These are phyloP conservation scores for Lethenteron camtschaticum DNA, from an alignment of 2,113 vertebrate species.

Conservation along the genomic window DNA sequence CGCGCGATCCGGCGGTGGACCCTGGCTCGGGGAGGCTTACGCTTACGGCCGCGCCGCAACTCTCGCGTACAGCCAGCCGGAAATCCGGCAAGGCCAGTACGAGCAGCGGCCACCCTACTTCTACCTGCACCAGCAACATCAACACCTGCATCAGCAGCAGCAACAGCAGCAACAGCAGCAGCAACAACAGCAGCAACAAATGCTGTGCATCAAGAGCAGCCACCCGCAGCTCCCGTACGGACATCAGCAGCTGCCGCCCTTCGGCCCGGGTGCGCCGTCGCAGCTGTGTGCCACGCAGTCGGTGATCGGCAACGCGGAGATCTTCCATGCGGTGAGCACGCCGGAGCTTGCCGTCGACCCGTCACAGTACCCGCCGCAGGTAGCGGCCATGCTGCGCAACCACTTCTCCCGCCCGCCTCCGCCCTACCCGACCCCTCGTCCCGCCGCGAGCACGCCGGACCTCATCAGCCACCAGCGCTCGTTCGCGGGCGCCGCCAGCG, in stretches of 20 bases:
- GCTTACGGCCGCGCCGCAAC: slow-evolving; percentile 76
- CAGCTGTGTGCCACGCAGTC: too few species aligned
- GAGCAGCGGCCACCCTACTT: slow-evolving; percentile 20
- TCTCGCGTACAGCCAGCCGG: slow-evolving; percentile 87
- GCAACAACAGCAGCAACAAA: too few species aligned
- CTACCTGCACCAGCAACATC: slow-evolving; percentile 35
- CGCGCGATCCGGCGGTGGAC: too few species aligned
- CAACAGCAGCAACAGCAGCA: too few species aligned
- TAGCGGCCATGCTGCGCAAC: slow-evolving; percentile 19
- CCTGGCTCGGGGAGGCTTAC: slow-evolving; percentile 43
- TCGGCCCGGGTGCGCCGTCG: slow-evolving; percentile 36
- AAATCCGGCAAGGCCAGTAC: slow-evolving; percentile 61
- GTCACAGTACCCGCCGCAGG: neutral
- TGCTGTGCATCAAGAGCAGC: slow-evolving; percentile 27
- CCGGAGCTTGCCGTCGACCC: slow-evolving; percentile 28
- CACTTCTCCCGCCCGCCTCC: slow-evolving; percentile 82
- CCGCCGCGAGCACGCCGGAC: slow-evolving; percentile 88
- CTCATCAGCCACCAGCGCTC: slow-evolving; percentile 34
- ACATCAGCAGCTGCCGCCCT: slow-evolving; percentile 23
- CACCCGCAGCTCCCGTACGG: slow-evolving; percentile 52
- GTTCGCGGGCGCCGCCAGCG: too few species aligned
- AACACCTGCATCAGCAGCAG: too few species aligned
- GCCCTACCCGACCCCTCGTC: slow-evolving; percentile 55
- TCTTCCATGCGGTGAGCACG: slow-evolving; percentile 48
- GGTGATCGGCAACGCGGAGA: slow-evolving; percentile 32